Evolutionary conservation across 2,888 invertebrate species (phyloP), one percentile per base, ranked within the genome.

Genomic region (Coelopa pilipes): DNA sequence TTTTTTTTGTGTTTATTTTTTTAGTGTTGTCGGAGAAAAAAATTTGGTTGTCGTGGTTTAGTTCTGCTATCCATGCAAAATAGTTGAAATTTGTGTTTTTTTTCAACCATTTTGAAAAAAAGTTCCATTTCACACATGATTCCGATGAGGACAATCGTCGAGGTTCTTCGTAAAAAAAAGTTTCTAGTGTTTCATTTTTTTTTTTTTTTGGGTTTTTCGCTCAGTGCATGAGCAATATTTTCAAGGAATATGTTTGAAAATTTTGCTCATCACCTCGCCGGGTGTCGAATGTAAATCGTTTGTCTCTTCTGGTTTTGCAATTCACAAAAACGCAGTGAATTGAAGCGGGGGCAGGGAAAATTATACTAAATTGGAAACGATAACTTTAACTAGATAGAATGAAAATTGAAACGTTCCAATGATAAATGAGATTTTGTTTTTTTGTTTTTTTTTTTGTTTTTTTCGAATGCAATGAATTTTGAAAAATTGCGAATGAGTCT

Each of bases 321-420:
- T 86, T 86, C 86, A 85, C 86, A 86, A 86, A 86, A 86, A 86
- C 85, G 86, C 86, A 86, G 86, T 86, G 85, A 85, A 85, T 80
- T 84, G 82, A 81, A 82, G 77, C 74, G 68, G 67, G 15, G 69
- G 67, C 50, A 34, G 34, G 34, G 7, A 34, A 34, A 34, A 34
- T 34, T 7, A 34, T 34, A 34, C 34, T 34, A 34, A 34, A 34
- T 34, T 34, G 34, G 7, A 34, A 34, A 34, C 34, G 2, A 34
- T 34, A 34, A 34, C 34, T 34, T 34, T 66, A 49, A 12, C 57
- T 77, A 77, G 69, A 46, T 69, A 79, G 34, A 78, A 78, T 75
- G 59, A 79, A 82, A 80, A 76, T 75, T 72, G 72, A 76, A 76
- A 66, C 77, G 34, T 62, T 62, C 34, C 62, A 62, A 53, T 53